Percentiles rank a stretch among this genome's conserved stretches.
phyloP scores from a whole-genome alignment of 2,113 vertebrate genomes.

The Pipra filicauda region DNA sequence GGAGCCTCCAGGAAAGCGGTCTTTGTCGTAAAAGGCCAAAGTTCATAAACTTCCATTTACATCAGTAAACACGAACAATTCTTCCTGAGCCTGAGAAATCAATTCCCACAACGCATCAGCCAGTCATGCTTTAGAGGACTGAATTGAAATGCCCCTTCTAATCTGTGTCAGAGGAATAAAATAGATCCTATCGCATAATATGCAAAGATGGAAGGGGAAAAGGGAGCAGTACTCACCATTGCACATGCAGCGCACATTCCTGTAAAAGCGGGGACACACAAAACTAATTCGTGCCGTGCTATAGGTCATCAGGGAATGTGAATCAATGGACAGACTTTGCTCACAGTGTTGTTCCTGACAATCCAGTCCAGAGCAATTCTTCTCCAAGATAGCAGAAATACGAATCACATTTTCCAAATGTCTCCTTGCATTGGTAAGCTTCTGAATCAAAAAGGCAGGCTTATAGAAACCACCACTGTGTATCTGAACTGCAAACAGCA shows the following conservation, averaged over 20 bases:
- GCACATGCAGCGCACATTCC: slow-evolving; percentile 90
- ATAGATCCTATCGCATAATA: not conserved
- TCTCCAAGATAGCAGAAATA: slow-evolving; percentile 91
- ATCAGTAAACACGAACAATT: slow-evolving; percentile 34
- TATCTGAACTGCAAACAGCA: slow-evolving; percentile 90
- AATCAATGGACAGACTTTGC: slow-evolving; percentile 89
- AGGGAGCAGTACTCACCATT: slow-evolving; percentile 80
- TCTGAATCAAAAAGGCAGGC: slow-evolving; percentile 93
- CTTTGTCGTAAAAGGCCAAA: slow-evolving; percentile 61
- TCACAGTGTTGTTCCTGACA: slow-evolving; percentile 93
- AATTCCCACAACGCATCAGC: slow-evolving; percentile 45
- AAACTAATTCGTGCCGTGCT: slow-evolving; percentile 93
- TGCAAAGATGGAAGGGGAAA: not conserved
- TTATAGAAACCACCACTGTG: slow-evolving; percentile 85
- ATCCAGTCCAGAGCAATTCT: slow-evolving; percentile 94
- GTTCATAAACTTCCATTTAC: slow-evolving; percentile 60
- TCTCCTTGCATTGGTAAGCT: slow-evolving; percentile 86
- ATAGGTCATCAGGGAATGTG: slow-evolving; percentile 90
- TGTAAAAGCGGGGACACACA: slow-evolving; percentile 91
- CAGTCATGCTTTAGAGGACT: not conserved
- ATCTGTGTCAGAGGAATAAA: slow-evolving; percentile 55
- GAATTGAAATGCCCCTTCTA: slow-evolving; percentile 60
- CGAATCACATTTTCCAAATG: slow-evolving; percentile 90
- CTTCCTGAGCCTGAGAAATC: slow-evolving; percentile 22
- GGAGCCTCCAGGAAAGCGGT: not conserved